These are phyloP conservation scores for Sinopyrophorus schimmeli DNA, from an alignment of 2,888 invertebrate genomes.

Conservation along the genomic window DNA sequence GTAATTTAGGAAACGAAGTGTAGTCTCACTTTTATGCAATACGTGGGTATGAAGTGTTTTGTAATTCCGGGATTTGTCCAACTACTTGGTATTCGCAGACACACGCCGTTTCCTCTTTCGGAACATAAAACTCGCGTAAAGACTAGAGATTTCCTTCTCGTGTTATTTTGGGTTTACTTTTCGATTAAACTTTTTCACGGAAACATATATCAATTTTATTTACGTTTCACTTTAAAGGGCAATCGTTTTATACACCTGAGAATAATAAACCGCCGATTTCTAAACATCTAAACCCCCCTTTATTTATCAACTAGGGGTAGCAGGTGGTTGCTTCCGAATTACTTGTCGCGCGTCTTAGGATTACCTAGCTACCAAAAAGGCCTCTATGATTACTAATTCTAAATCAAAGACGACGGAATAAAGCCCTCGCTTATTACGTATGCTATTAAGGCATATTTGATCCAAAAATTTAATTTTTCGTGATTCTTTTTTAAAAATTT, in stretches of 20 bases:
- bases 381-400: too few relatives aligned
- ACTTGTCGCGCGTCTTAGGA: too few relatives aligned
- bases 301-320: too few relatives aligned
- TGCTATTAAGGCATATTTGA: too few relatives aligned
- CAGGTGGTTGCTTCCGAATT: too few relatives aligned
- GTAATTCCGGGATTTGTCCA: conserved; percentile 40
- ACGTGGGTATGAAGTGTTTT: conserved; percentile 32
- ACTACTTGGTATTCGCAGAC: conserved; percentile 41
- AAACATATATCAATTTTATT: neutral
- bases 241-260: too few relatives aligned
- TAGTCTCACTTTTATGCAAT: conserved; percentile 26
- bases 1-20: conserved; percentile 18
- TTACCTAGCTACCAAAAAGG: too few relatives aligned
- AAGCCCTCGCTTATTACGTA: too few relatives aligned
- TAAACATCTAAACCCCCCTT: too few relatives aligned
- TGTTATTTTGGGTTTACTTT: conserved; percentile 20
- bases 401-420: too few relatives aligned
- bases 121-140: conserved; percentile 33
- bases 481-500: too few relatives aligned
- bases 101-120: conserved; percentile 33
- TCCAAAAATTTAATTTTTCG: too few relatives aligned
- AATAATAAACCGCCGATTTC: neutral
- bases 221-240: neutral
- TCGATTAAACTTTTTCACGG: conserved; percentile 19
- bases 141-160: conserved; percentile 19